Conservation (phyloP, 2,113 vertebrate genomes). For the Pipra filicauda region DNA sequence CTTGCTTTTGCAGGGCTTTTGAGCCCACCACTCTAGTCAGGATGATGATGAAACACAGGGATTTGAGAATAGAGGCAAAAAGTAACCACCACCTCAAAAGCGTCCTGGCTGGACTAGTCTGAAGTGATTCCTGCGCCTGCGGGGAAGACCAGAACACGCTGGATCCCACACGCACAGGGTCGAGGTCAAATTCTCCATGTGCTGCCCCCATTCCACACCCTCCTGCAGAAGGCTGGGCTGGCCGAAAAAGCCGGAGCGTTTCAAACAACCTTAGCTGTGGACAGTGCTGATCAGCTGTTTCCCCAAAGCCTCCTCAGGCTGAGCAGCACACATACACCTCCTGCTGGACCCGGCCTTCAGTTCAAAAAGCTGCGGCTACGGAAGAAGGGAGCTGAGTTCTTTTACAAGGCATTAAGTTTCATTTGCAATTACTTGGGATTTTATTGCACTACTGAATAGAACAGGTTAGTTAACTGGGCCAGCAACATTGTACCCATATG, state of each 20-base stretch:
- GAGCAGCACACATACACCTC: constrained; percentile 33
- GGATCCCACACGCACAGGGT: background rate
- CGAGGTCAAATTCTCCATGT: background rate
- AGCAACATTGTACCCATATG: constrained; percentile 55
- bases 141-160: background rate
- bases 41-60: background rate
- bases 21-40: background rate
- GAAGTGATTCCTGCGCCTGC: background rate
- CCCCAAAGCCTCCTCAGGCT: background rate
- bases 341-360: constrained; percentile 39
- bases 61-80: background rate
- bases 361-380: background rate
- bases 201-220: background rate
- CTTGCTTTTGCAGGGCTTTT: background rate
- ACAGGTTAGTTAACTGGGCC: constrained; percentile 54
- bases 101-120: background rate
- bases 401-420: constrained; percentile 74
- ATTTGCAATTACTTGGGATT: constrained; percentile 65
- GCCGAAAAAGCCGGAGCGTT: background rate
- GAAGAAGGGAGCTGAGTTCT: constrained; percentile 5
- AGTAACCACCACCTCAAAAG: background rate
- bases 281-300: background rate
- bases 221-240: background rate
- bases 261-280: background rate
- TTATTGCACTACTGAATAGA: constrained; percentile 60